phyloP scores from a whole-genome alignment of 1,140 invertebrate genomes.

The Lordiphosa mommai region DNA sequence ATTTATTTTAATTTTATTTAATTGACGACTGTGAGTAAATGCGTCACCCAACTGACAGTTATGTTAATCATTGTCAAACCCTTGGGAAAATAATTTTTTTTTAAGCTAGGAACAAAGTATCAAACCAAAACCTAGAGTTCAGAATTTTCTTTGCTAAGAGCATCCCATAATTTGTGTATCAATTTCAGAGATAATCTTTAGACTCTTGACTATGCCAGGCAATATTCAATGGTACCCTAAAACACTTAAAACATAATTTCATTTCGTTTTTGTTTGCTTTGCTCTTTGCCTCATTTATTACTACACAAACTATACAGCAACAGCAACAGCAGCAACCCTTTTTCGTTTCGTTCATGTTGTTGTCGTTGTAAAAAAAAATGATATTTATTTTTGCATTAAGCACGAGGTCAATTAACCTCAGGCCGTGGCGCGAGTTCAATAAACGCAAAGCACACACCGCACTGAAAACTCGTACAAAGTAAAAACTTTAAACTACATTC shows the following conservation, averaged over 20 bases:
- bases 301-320: slow-evolving; percentile 48
- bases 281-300: slow-evolving; percentile 53
- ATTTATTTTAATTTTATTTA: no score
- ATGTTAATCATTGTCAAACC: no score
- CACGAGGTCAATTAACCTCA: slow-evolving; percentile 79
- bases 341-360: slow-evolving; percentile 14
- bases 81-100: no score
- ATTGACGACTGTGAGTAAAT: no score
- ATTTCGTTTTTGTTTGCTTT: slow-evolving; percentile 64
- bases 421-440: slow-evolving; percentile 72
- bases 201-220: no score
- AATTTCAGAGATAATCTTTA: no score
- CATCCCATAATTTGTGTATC: no score
- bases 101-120: no score
- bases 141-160: no score
- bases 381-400: slow-evolving; percentile 79
- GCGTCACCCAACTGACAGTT: no score
- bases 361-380: slow-evolving; percentile 54
- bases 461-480: slow-evolving; percentile 10
- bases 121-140: no score
- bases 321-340: slow-evolving; percentile 47
- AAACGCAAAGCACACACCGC: slow-evolving; percentile 63
- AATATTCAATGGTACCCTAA: slow-evolving; percentile 54
- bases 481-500: slow-evolving; percentile 58
- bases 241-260: slow-evolving; percentile 72